Conservation (phyloP, 2,797 vertebrate species). For the Rhincodon typus region DNA sequence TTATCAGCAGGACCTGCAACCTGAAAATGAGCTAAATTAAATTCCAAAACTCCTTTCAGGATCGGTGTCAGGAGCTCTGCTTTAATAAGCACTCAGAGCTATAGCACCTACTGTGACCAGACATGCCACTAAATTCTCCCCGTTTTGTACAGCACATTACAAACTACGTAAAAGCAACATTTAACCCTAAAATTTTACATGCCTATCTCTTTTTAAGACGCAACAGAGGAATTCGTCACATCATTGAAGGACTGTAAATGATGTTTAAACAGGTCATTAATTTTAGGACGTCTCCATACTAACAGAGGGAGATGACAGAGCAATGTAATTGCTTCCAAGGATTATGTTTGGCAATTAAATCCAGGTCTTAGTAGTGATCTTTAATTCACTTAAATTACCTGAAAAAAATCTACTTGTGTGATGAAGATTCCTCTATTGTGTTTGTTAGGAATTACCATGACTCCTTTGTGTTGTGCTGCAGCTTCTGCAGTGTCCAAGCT, state of each 20-base stretch:
- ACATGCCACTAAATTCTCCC: too few relatives aligned
- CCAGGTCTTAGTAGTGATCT: neutral
- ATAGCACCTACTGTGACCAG: neutral
- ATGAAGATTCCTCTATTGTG: neutral
- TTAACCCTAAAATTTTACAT: neutral
- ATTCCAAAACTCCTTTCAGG: neutral
- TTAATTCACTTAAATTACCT: neutral
- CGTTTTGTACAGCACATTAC: neutral
- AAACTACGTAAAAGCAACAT: neutral
- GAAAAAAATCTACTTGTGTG: neutral
- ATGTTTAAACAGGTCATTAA: neutral
- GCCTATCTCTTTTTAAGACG: too few relatives aligned
- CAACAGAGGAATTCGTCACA: neutral
- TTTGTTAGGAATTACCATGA: neutral
- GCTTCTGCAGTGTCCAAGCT: too few relatives aligned
- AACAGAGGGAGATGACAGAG: neutral
- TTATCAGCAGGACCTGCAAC: neutral
- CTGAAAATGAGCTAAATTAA: neutral
- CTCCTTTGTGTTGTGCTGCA: neutral
- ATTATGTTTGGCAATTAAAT: neutral
- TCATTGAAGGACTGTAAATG: neutral
- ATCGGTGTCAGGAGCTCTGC: neutral
- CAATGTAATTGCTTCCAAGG: neutral
- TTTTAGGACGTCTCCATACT: neutral
- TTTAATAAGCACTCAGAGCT: neutral